Evolutionary conservation across 1,140 invertebrate species (phyloP).

Genomic region (Micrasema minimum): DNA sequence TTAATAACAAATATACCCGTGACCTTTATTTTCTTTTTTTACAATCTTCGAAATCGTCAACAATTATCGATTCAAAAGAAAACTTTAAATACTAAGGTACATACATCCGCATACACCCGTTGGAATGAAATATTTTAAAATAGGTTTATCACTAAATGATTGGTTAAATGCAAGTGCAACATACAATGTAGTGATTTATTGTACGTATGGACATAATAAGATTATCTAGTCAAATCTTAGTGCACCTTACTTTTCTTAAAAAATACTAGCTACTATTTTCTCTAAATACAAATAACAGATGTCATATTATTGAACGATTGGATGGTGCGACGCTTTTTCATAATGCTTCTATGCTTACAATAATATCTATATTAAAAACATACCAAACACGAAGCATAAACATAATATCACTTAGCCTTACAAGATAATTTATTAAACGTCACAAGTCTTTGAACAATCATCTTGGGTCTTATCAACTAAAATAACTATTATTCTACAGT

Average conservation of each 20-base stretch:
- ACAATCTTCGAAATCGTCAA: no score
- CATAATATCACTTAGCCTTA: constrained; percentile 9
- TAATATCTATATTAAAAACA: constrained; percentile 9
- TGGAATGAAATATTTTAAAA: no score
- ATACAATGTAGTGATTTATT: constrained; percentile 17
- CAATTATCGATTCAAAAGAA: no score
- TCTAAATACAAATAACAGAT: no score
- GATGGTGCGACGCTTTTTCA: constrained; percentile 13
- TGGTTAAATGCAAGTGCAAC: constrained; percentile 16
- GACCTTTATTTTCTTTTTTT: no score
- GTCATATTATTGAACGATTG: constrained; percentile 6
- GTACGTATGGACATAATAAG: constrained; percentile 7
- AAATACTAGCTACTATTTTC: no score
- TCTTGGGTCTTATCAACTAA: neutral
- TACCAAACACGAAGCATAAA: constrained; percentile 16
- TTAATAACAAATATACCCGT: no score
- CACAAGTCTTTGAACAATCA: neutral
- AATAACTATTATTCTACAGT: constrained; percentile 38
- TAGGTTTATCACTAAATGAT: no score
- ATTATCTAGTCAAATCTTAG: constrained; percentile 23
- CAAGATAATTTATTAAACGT: neutral
- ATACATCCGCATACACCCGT: no score
- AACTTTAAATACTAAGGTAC: no score
- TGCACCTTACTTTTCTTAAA: constrained; percentile 17
- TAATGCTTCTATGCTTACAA: neutral